phyloP scores from a whole-genome alignment of 23 tunicate genomes.

The Botrylloides violaceus region DNA sequence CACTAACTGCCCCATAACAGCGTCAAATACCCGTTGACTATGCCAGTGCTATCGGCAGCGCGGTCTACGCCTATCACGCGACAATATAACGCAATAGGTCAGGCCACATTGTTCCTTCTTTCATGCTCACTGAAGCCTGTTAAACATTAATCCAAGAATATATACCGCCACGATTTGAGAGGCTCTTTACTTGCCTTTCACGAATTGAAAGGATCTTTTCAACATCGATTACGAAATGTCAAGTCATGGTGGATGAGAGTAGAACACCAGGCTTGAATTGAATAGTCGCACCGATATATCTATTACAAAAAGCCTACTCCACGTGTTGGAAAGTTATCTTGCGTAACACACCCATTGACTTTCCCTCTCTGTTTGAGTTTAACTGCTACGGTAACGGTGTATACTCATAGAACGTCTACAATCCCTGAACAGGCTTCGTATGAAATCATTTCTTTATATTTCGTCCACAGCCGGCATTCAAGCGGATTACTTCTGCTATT shows the following conservation, averaged over 20 bases:
- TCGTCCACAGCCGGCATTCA: constrained; percentile 2
- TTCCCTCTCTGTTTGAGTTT: no score
- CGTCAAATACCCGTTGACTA: no score
- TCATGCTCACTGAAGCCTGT: neutral
- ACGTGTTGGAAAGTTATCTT: no score
- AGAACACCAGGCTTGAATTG: no score
- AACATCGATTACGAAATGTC: neutral
- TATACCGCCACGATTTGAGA: neutral
- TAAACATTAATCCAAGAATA: neutral
- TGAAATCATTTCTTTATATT: neutral
- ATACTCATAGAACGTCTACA: neutral
- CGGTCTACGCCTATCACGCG: no score
- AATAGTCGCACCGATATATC: no score
- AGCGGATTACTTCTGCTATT: constrained; percentile 3
- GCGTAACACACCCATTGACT: no score
- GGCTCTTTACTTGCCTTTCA: neutral
- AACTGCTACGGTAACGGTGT: no score
- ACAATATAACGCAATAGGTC: neutral
- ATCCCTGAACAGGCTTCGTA: neutral
- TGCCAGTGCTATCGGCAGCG: no score
- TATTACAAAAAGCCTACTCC: no score
- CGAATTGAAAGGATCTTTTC: neutral
- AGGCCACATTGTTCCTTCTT: neutral
- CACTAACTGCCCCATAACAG: no score
- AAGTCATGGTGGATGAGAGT: neutral